phyloP scores from a whole-genome alignment of 2,113 vertebrate genomes.

The Camelus dromedarius region DNA sequence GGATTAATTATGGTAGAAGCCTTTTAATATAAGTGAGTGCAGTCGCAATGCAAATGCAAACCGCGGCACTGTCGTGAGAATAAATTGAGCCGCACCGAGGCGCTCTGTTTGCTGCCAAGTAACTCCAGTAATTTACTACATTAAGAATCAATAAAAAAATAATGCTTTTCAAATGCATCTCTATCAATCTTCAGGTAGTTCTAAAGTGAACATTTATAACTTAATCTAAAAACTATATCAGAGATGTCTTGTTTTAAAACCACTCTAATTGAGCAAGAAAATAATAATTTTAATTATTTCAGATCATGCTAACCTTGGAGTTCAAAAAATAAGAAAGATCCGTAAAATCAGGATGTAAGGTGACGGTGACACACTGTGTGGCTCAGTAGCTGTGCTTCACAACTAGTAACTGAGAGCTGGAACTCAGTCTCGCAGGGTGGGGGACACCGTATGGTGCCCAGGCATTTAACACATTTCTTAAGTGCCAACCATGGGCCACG shows the following conservation, averaged over 20 bases:
- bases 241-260: conserved; percentile 80
- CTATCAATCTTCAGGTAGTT: conserved; percentile 93
- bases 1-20: conserved; percentile 97
- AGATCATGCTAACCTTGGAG: conserved; percentile 62
- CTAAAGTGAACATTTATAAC: conserved; percentile 90
- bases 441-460: too few relatives aligned
- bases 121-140: conserved; percentile 99
- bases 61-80: conserved; percentile 93
- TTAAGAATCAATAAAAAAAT: conserved; percentile 99
- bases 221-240: conserved; percentile 91
- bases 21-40: conserved; percentile 99
- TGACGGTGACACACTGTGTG: conserved; percentile 12
- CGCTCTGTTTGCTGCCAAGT: conserved; percentile 97
- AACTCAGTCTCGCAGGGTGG: neutral
- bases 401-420: neutral
- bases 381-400: conserved; percentile 59
- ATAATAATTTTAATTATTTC: conserved; percentile 84
- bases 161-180: conserved; percentile 96
- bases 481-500: neutral
- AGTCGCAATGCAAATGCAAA: conserved; percentile 97
- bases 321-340: conserved; percentile 69
- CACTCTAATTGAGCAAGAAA: conserved; percentile 78
- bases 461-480: fast-evolving
- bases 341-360: conserved; percentile 59
- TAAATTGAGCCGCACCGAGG: conserved; percentile 92